A percentile compares a stretch with the other conserved stretches of the same genome.
phyloP scores from a whole-genome alignment of 2,888 invertebrate genomes.

The Zeuzera pyrina region DNA sequence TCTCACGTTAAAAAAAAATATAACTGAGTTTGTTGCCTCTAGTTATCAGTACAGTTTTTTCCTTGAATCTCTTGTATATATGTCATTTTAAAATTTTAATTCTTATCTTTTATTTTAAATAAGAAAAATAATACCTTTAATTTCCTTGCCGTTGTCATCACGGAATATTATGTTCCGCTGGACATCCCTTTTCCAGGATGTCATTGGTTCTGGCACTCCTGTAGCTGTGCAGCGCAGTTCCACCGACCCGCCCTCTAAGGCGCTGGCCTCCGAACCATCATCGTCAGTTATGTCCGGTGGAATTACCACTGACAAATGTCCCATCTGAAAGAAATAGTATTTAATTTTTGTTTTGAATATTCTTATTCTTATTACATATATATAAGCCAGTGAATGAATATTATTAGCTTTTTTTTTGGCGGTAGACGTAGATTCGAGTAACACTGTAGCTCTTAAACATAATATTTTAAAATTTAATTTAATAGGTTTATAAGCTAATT shows the following conservation, averaged over 20 bases:
- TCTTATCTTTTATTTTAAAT: neutral
- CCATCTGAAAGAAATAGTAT: no score
- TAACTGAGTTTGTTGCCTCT: no score
- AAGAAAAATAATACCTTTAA: constrained; percentile 68
- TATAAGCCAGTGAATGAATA: no score
- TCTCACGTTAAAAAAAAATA: no score
- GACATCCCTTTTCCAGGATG: constrained; percentile 86
- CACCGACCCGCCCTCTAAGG: constrained; percentile 85
- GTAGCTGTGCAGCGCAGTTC: constrained; percentile 83
- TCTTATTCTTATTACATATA: no score
- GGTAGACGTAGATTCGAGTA: no score
- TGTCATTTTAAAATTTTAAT: neutral
- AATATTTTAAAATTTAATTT: no score
- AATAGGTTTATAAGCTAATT: no score
- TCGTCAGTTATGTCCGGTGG: constrained; percentile 86
- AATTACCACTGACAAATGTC: constrained; percentile 87
- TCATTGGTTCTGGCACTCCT: constrained; percentile 84
- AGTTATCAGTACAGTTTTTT: no score
- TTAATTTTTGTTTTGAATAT: no score
- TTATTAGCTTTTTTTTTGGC: no score
- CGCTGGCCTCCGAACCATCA: constrained; percentile 76
- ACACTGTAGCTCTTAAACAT: no score
- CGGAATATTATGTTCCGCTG: constrained; percentile 83
- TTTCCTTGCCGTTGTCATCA: constrained; percentile 76
- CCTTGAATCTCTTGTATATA: constrained; percentile 2